Evolutionary conservation across 2,113 vertebrate genomes (phyloP), one percentile per base, ranked within the genome.

Genomic region (Podilymbus podiceps): DNA sequence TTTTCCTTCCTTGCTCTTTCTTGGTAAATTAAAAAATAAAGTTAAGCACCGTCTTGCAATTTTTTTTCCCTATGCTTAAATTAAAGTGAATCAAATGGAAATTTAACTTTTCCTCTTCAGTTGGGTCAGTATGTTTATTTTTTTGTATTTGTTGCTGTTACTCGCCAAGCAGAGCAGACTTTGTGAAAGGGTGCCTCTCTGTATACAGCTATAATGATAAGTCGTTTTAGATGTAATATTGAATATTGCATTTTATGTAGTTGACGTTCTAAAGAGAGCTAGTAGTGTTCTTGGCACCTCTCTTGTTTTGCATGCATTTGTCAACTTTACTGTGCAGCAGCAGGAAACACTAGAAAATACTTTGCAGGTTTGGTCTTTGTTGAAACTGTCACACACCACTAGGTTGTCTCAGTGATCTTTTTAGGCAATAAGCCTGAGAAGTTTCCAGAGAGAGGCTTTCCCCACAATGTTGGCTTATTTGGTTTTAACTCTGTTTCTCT

Each of bases 11-110:
- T 59, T 88, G 6, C 15, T 58, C 9, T 44, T 53, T 46, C 9
- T 56, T 85, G 13, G n/a, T 35, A 85, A 93, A 93, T 44, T 40
- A 18, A n/a, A 67, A 28, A 90, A 46, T 30, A 63, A 42, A 58
- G 5, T 9, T 52, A 73, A 63, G 14, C 18, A 8, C 2, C 52
- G 3, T 64, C 33, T 35, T 75, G 15, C 3, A 0, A 0, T 77
- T 86, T 69, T 40, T 42, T 86, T 69, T 40, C 38, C 15, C 5
- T 3, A 27, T 25, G 7, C 16, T 66, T 82, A 21, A 93, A 55
- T 82, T 72, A 24, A 44, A 60, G 30, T 52, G 40, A 82, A 64
- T 60, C 0, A 0, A 75, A 47, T 44, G 21, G 24, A 88, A 85
- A 83, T 69, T 22, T n/a, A 64, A 42, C 2, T 85, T 83, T 76